Evolutionary conservation across 2,888 invertebrate species (phyloP), one percentile per base, ranked within the genome.

Genomic region (Sarcophaga variegata): DNA sequence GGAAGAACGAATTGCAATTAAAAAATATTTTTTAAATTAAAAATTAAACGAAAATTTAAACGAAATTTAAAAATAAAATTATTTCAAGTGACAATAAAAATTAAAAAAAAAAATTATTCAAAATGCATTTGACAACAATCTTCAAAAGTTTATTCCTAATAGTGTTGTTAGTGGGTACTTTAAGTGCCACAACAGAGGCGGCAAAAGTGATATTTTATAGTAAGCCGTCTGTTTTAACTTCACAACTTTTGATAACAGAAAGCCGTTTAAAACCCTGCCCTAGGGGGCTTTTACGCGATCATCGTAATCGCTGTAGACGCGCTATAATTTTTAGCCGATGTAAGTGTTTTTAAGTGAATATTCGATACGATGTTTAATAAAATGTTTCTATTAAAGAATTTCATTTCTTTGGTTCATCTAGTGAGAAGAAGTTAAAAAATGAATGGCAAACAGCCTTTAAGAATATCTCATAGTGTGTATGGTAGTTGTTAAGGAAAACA

Each of bases 221-320:
- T 78, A 88, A 88, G 14, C 77, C 86, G 2, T 89, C 89, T 10
- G 87, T 92, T 2, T 83, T 89, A 0, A 90, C 88, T 4, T 88
- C 92, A 17, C 92, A 92, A 85, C 88, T 92, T 59, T 89, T 92
- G 27, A 83, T 90, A 5, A 91, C 91, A 0, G 83, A 89, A 4
- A 88, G 80, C 10, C 80, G 90, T 17, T 2, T 75, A 5, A 88
- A 88, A 1, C 90, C 91, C 4, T 93, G 92, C 81, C 91, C 91
- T 4, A 87, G 81, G 10, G 92, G 92, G 0, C 89, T 90, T 82
- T 90, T 91, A 89, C 89, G 92, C 2, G 92, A 93, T 81, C 91
- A 92, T 86, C 91, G 91, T 5, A 90, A 91, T 88, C 90, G 91
- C 8, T 93, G 92, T 79, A 90, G 92, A 17, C 90, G 91, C 6